A percentile compares a stretch with the other conserved stretches of the same genome.
Conservation (phyloP, 2,113 vertebrate genomes). For the Thalassarche chlororhynchos region DNA sequence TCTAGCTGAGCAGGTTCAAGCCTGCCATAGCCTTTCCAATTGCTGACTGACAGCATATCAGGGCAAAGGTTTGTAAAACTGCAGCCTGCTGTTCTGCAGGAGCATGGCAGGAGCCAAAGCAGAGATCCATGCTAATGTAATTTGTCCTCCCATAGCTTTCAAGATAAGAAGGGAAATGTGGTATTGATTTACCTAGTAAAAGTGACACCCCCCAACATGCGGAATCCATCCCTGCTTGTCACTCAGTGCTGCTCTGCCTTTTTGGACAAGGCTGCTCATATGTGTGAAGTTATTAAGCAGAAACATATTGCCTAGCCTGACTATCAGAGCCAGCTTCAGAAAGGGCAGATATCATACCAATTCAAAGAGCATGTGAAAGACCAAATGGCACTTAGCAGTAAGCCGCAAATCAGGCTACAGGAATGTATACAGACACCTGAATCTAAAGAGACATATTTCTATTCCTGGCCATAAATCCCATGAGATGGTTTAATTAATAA, state of each 20-base stretch:
- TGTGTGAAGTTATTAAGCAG: constrained; percentile 10
- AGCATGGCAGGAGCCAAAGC: neutral
- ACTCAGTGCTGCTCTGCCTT: neutral
- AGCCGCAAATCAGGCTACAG: neutral
- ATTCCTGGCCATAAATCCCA: neutral
- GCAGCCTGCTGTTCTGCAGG: neutral
- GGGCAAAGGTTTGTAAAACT: neutral
- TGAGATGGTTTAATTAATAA: constrained; percentile 2
- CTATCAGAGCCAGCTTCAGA: neutral
- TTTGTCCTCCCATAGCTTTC: constrained; percentile 26
- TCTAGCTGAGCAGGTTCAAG: neutral
- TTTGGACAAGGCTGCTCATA: neutral
- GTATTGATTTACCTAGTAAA: constrained; percentile 13
- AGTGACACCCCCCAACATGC: constrained; percentile 8
- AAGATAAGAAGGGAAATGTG: constrained; percentile 25
- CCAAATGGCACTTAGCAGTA: neutral
- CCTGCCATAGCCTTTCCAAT: neutral
- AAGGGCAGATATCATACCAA: neutral
- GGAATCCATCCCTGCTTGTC: constrained; percentile 4
- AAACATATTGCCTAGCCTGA: neutral
- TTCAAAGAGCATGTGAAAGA: neutral
- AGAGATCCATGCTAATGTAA: neutral
- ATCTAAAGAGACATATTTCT: neutral
- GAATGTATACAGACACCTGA: neutral
- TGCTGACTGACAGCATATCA: neutral